Base-by-base conservation (phyloP, 2,797 vertebrate species). In the Monodelphis domestica region DNA sequence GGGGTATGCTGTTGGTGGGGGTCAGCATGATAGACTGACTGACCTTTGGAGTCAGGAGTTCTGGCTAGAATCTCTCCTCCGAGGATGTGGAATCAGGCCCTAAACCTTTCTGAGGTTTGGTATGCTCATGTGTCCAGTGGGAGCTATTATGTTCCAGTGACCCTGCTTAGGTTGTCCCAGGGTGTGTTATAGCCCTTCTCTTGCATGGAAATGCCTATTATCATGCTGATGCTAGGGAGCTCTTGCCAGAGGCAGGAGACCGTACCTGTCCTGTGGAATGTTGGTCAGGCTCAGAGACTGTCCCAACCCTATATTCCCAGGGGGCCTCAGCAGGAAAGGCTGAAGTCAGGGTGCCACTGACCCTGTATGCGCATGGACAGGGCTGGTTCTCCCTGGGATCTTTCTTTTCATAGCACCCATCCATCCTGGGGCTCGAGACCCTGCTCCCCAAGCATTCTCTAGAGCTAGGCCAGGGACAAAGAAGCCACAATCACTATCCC, bases 51-150 rank as follows among this genome's bases (percentile, higher is more conserved):
- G 54, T 33, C 57, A 59, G 57, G 59, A 6, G 90, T 52, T 38
- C 6, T 0, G 2, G 70, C 26, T 33, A 2, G 15, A 3, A 50
- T 21, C 28, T 1, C 0, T 87, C 52, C 50, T 52, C 33, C 28
- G 10, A 26, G 50, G 1, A 12, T n/a, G 3, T 5, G 4, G 0
- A 30, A 52, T 17, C 24, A 70, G 5, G 5, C 53, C 12, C 30
- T 59, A 7, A 3, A 12, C 53, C 0, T 0, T 78, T 0, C 26
- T 17, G 5, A 0, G 89, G 0, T 21, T 51, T 84, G 38, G 17
- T 53, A 55, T 53, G 17, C 91, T 50, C 59, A 17, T 12, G 24
- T 5, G 33, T 50, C 28, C 87, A n/a, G n/a, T 0, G 6, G 90
- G 33, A 33, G 15, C 33, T 14, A 5, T 11, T 5, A n/a, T 1